Evolutionary conservation across 2,888 invertebrate genomes (phyloP), one percentile per base, ranked within the genome.

Genomic region (Diabrotica balteata): DNA sequence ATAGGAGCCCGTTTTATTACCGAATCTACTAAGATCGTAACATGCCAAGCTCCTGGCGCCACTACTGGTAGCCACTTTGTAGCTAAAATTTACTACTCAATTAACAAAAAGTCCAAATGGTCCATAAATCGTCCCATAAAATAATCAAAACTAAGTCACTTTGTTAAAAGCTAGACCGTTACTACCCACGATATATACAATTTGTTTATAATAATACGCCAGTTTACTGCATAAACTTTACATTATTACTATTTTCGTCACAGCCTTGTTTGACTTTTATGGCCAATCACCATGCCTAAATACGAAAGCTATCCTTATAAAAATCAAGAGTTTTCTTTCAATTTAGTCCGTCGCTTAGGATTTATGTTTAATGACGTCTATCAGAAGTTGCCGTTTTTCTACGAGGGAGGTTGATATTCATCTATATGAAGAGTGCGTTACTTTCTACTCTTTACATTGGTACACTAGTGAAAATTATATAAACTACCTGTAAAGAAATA

Each of bases 231-330:
- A 67, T 66, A 67, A 69, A 72, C 65, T 67, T 69, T 69, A 63
- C 66, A 66, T 68, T 69, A 71, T 70, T 69, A 59, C 70, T 72
- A 70, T 69, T 67, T 72, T 66, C 55, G 72, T 59, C 57, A 32
- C 60, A 70, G 63, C 73, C 73, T 73, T 73, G 68, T 55, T 57
- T 63, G 61, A 64, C 71, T 53, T 72, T 71, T 72, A 72, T 64
- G 71, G 71, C 52, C 58, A 69, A 67, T 69, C 68, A 50, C 63
- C 63, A 64, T 67, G 62, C 71, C 66, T 66, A 69, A 71, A 66
- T 53, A 63, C 44, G 69, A 67, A 63, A 67, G 52, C 65, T 59
- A 62, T 61, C 70, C 72, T 66, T 72, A 72, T 72, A 71, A 67
- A 71, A 53, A 63, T 59, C 60, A 59, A 69, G 62, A 65, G 55